Evolutionary conservation across 1,140 invertebrate species (phyloP).

Genomic region (Drosophila setifemur): DNA sequence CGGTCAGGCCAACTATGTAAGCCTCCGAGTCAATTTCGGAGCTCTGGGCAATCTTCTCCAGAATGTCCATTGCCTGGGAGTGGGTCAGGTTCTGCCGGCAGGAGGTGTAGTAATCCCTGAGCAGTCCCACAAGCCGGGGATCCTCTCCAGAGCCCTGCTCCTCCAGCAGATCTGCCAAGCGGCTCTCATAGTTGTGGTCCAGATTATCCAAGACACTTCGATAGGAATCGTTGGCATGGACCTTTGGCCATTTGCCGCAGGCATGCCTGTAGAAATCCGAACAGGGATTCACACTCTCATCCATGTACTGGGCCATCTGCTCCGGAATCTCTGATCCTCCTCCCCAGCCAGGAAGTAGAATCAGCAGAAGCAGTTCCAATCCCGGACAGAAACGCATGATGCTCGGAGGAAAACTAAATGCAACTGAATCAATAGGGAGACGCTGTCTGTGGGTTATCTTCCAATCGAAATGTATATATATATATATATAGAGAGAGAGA

Average conservation of each 20-base stretch:
- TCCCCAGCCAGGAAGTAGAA: neutral
- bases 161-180: slow-evolving; percentile 27
- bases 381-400: slow-evolving; percentile 12
- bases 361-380: neutral
- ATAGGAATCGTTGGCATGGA: neutral
- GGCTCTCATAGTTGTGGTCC: slow-evolving; percentile 30
- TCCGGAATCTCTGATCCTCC: neutral
- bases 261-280: slow-evolving; percentile 44
- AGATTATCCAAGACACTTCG: slow-evolving; percentile 24
- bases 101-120: slow-evolving; percentile 27
- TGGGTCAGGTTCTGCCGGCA: slow-evolving; percentile 14
- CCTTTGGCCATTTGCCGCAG: slow-evolving; percentile 41
- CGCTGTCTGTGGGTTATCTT: neutral
- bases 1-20: slow-evolving; percentile 4
- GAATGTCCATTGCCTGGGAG: neutral
- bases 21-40: neutral
- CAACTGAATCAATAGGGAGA: neutral
- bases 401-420: neutral
- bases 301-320: slow-evolving; percentile 10
- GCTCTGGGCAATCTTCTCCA: slow-evolving; percentile 3
- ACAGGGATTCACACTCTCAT: slow-evolving; percentile 10
- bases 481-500: too few relatives aligned
- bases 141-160: neutral
- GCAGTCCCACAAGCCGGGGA: slow-evolving; percentile 19
- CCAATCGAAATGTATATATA: too few relatives aligned